These are phyloP conservation scores for Carabus problematicus DNA, from an alignment of 2,888 invertebrate species.

Conservation along the genomic window DNA sequence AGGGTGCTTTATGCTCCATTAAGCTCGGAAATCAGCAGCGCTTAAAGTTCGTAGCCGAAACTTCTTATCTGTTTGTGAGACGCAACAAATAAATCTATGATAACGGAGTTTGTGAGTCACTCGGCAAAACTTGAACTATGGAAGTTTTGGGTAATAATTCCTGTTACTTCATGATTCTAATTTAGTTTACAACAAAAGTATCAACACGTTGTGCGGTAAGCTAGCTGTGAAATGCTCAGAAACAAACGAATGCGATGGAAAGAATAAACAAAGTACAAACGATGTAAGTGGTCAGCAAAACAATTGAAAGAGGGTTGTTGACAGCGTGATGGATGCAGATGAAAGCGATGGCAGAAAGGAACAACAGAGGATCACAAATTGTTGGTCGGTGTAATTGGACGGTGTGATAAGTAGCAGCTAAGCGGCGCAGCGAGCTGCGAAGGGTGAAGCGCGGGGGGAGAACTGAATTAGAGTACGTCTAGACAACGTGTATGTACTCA, in stretches of 20 bases:
- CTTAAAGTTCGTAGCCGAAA: not conserved
- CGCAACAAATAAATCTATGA: too few species aligned
- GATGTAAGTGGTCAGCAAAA: slow-evolving; percentile 5
- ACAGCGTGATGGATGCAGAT: slow-evolving; percentile 41
- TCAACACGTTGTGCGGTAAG: not conserved
- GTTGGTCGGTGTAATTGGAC: slow-evolving; percentile 41
- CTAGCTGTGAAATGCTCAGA: not conserved
- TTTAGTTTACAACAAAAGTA: not conserved
- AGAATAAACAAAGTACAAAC: not conserved
- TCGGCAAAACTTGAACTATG: too few species aligned
- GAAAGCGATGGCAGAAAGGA: slow-evolving; percentile 26
- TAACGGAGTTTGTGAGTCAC: too few species aligned
- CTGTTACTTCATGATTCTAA: too few species aligned
- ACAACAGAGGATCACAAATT: slow-evolving; percentile 29
- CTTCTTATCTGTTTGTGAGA: too few species aligned
- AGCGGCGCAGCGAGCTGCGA: slow-evolving; percentile 21
- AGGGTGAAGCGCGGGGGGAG: not conserved
- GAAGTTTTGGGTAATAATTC: too few species aligned
- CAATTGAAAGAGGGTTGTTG: not conserved
- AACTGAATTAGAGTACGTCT: slow-evolving; percentile 23
- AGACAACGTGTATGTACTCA: slow-evolving; percentile 23
- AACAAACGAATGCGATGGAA: not conserved
- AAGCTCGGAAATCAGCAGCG: slow-evolving; percentile 5
- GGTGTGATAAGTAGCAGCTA: slow-evolving; percentile 43
- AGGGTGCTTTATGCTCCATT: slow-evolving; percentile 8